A percentile compares a stretch with the other conserved stretches of the same genome.
These are phyloP conservation scores for Chromis chromis DNA, from an alignment of 2,797 vertebrate species.

Conservation along the genomic window DNA sequence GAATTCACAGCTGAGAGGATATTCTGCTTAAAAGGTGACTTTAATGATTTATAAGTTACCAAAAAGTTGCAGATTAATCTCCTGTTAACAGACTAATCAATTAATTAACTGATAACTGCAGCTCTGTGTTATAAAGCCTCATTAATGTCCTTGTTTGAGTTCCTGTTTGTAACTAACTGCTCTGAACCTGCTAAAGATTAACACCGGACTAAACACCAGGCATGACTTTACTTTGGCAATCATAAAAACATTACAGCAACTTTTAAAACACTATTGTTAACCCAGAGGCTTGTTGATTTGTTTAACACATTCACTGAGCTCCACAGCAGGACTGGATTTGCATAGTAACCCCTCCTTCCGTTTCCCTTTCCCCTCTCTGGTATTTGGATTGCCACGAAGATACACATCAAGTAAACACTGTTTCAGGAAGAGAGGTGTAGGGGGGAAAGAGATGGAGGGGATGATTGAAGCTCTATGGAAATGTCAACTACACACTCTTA, in stretches of 20 bases:
- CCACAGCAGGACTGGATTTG: constrained; percentile 73
- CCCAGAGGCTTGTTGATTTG: constrained; percentile 63
- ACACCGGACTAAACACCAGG: neutral
- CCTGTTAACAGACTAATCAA: neutral
- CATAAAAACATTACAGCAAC: neutral
- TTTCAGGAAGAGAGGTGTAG: constrained; percentile 69
- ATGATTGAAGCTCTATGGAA: neutral
- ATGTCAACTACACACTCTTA: constrained; percentile 13
- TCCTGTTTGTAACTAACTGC: no score
- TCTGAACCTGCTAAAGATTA: neutral
- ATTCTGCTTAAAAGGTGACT: neutral
- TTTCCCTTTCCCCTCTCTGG: constrained; percentile 66
- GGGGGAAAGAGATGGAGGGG: constrained; percentile 40
- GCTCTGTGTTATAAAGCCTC: neutral
- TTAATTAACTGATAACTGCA: neutral
- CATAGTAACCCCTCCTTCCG: constrained; percentile 70
- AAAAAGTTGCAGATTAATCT: no score
- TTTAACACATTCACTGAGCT: constrained; percentile 66
- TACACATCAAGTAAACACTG: constrained; percentile 73
- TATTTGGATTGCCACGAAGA: constrained; percentile 70
- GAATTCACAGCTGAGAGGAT: neutral
- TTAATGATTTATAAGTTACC: neutral
- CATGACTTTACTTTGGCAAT: neutral
- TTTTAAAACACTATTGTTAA: neutral
- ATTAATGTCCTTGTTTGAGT: no score